Percentiles rank a stretch among this genome's conserved stretches.
Evolutionary conservation across 2,113 vertebrate species (phyloP).

Genomic region (Callipepla squamata): DNA sequence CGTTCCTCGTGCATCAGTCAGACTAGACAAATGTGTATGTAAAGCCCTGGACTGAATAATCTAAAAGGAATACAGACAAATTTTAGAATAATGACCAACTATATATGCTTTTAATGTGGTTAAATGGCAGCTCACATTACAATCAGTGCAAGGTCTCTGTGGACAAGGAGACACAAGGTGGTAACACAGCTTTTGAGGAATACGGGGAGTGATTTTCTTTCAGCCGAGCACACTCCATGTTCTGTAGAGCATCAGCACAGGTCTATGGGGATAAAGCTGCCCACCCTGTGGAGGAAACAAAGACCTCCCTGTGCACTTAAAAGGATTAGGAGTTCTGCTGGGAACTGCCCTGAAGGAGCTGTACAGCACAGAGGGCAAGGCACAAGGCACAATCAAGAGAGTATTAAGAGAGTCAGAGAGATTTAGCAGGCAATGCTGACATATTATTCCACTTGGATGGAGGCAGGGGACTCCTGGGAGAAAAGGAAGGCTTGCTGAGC

Average conservation of each 20-base stretch:
- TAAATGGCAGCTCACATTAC: background rate
- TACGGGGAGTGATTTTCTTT: background rate
- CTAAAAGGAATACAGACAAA: background rate
- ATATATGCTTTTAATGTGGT: background rate
- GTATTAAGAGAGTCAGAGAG: constrained; percentile 19
- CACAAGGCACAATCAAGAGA: background rate
- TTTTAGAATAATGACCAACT: background rate
- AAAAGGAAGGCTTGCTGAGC: background rate
- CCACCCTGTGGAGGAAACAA: background rate
- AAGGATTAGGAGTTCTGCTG: background rate
- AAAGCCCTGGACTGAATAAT: constrained; percentile 26
- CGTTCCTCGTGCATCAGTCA: background rate
- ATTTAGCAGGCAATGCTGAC: background rate
- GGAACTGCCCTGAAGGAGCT: background rate
- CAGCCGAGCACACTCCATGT: background rate
- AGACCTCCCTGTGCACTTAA: background rate
- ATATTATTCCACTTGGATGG: background rate
- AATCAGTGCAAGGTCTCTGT: accelerated
- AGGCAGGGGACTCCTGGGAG: background rate
- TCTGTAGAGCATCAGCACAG: background rate
- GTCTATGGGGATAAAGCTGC: background rate
- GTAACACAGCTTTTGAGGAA: accelerated
- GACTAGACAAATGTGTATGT: constrained; percentile 11
- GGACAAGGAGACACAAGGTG: background rate
- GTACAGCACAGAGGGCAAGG: background rate